Percentiles rank a stretch among this genome's conserved stretches.
Conservation (phyloP, 2,888 invertebrate genomes). For the Euplexia lucipara region DNA sequence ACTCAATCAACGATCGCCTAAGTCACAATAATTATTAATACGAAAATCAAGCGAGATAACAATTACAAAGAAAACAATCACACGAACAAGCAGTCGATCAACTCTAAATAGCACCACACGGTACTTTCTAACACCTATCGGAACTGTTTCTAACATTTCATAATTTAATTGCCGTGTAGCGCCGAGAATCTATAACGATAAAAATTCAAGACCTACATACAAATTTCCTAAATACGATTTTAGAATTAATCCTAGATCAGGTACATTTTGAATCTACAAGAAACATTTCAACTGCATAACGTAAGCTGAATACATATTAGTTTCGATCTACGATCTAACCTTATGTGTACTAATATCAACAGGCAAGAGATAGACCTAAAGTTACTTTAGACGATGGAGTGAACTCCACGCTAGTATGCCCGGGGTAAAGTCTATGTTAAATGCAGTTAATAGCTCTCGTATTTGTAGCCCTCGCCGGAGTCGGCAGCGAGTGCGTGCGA, state of each 20-base stretch:
- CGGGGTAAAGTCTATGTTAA: slow-evolving; percentile 66
- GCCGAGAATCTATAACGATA: slow-evolving; percentile 51
- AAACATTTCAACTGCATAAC: slow-evolving; percentile 71
- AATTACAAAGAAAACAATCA: slow-evolving; percentile 69
- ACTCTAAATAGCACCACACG: slow-evolving; percentile 61
- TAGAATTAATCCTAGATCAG: slow-evolving; percentile 83
- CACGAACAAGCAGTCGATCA: slow-evolving; percentile 67
- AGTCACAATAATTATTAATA: slow-evolving; percentile 72
- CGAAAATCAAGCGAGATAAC: slow-evolving; percentile 76
- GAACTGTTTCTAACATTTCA: slow-evolving; percentile 59
- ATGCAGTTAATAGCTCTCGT: slow-evolving; percentile 81
- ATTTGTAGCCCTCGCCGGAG: slow-evolving; percentile 84
- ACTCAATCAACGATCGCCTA: slow-evolving; percentile 76
- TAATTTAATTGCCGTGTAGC: slow-evolving; percentile 63
- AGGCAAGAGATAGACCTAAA: slow-evolving; percentile 83
- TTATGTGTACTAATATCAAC: slow-evolving; percentile 72
- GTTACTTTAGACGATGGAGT: slow-evolving; percentile 71
- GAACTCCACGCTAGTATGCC: slow-evolving; percentile 72
- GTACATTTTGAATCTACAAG: slow-evolving; percentile 78
- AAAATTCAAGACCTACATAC: slow-evolving; percentile 66
- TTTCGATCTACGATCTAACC: slow-evolving; percentile 67
- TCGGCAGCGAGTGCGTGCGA: slow-evolving; percentile 76
- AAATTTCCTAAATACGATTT: slow-evolving; percentile 71
- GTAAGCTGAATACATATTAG: slow-evolving; percentile 70
- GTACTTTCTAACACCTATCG: slow-evolving; percentile 69